A percentile compares a stretch with the other conserved stretches of the same genome.
Evolutionary conservation across 2,888 invertebrate genomes (phyloP).

Genomic region (Pocota personata): DNA sequence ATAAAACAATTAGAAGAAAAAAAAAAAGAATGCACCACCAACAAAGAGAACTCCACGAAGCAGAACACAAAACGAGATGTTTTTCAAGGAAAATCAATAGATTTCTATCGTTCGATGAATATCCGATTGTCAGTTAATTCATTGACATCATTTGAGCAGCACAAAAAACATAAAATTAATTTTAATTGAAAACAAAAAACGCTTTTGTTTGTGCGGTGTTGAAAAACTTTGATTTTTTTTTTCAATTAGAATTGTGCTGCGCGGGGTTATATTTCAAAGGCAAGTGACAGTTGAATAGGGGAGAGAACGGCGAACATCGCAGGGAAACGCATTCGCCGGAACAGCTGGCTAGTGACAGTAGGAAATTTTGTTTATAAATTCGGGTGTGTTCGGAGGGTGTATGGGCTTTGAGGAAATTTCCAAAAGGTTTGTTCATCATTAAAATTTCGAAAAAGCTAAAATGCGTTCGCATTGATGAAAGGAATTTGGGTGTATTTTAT

Average conservation of each 20-base stretch:
- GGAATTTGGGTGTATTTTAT: too few species aligned
- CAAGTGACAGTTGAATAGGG: constrained; percentile 52
- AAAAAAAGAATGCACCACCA: background rate
- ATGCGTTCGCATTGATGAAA: too few species aligned
- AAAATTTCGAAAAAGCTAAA: too few species aligned
- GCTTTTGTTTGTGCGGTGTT: constrained; percentile 20
- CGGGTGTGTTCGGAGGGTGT: constrained; percentile 31
- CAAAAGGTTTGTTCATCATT: too few species aligned
- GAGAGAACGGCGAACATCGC: constrained; percentile 16
- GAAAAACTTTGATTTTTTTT: constrained; percentile 20
- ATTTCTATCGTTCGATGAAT: background rate
- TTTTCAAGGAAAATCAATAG: constrained; percentile 3
- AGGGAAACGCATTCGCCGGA: constrained; percentile 27
- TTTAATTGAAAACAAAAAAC: constrained; percentile 36
- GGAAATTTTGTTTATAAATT: background rate
- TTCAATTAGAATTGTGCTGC: constrained; percentile 37
- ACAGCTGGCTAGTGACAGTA: constrained; percentile 51
- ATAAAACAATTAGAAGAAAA: constrained; percentile 28
- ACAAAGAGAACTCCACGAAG: background rate
- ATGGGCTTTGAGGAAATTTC: background rate
- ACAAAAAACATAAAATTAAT: constrained; percentile 34
- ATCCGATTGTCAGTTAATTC: background rate
- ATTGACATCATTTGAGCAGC: constrained; percentile 2
- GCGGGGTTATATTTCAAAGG: constrained; percentile 47
- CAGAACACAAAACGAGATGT: background rate